Evolutionary conservation across 2,888 invertebrate genomes (phyloP), one percentile per base, ranked within the genome.

Genomic region (Nezara viridula): DNA sequence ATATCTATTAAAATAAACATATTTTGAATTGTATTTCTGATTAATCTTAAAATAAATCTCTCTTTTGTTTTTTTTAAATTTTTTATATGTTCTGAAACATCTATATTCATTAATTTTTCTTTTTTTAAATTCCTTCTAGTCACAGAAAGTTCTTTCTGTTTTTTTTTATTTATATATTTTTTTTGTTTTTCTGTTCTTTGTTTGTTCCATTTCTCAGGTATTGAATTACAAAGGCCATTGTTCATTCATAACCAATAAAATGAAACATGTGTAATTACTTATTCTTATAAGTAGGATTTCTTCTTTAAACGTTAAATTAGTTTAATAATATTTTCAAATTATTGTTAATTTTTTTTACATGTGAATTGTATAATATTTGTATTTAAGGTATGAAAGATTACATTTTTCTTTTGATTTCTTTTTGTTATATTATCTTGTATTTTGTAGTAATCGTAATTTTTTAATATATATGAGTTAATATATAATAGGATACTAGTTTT

Each of bases 1-100:
- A 88, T 88, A 88, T 88, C 88, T 77, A 81, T 88, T 66, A 7
- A 55, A 52, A 86, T 86, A 86, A 44, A 60, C 32, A 55, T 86
- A 86, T 86, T 60, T 40, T 86, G 32, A 86, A 27, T 40, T n/a
- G 37, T 86, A 55, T 55, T 9, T 55, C n/a, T 60, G 40, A 86
- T 40, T 55, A 55, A 86, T 60, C 40, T 50, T 55, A 40, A 86
- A 55, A 60, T 1, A 44, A 81, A 81, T 81, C 81, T 81, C 81
- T 81, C 81, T 81, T 81, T 5, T 60, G 2, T 86, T 24, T 44
- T 81, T 19, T 44, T 47, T 2, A 4, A 14, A 66, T 12, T 24
- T 44, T 27, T 44, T 44, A 44, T 40, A n/a, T 44, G 19, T 37
- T 37, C 12, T 81, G 44, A 44, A 81, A 24, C 44, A 44, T 81